Percentiles rank a stretch among this genome's conserved stretches.
Evolutionary conservation across 2,888 invertebrate genomes (phyloP).

Genomic region (Fragum sueziense): DNA sequence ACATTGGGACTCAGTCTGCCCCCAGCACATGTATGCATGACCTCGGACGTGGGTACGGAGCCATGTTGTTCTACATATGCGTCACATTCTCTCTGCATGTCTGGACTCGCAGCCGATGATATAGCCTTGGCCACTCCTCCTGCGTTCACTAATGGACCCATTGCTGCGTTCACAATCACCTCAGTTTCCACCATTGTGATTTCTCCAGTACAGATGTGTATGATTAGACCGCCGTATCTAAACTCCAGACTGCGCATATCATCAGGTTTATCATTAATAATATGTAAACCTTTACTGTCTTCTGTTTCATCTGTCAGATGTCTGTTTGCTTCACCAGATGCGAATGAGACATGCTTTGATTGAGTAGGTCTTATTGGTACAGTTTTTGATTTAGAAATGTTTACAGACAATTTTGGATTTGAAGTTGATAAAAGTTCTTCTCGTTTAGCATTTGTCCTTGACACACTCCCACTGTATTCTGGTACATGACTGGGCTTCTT

Average conservation of each 20-base stretch:
- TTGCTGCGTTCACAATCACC: constrained; percentile 69
- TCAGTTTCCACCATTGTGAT: constrained; percentile 63
- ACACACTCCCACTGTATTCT: too few species aligned
- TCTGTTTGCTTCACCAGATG: neutral
- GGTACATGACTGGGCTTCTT: too few species aligned
- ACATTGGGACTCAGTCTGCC: constrained; percentile 60
- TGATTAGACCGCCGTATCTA: constrained; percentile 40
- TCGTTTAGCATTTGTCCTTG: neutral
- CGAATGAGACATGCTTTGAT: neutral
- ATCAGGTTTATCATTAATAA: constrained; percentile 34
- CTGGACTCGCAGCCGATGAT: constrained; percentile 55
- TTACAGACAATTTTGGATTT: neutral
- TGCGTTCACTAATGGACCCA: constrained; percentile 51
- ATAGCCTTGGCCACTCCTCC: constrained; percentile 67
- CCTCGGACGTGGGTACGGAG: constrained; percentile 46
- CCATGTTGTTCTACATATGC: constrained; percentile 57
- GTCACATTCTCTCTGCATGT: constrained; percentile 62
- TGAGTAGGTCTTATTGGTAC: neutral
- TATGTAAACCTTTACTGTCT: neutral
- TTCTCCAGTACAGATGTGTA: constrained; percentile 56
- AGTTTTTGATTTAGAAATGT: neutral
- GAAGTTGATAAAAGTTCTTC: neutral
- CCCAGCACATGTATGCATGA: constrained; percentile 68
- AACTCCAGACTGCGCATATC: constrained; percentile 51
- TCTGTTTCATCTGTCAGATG: neutral